Base-by-base conservation (phyloP, 2,113 vertebrate genomes). In the Colinus virginianus region DNA sequence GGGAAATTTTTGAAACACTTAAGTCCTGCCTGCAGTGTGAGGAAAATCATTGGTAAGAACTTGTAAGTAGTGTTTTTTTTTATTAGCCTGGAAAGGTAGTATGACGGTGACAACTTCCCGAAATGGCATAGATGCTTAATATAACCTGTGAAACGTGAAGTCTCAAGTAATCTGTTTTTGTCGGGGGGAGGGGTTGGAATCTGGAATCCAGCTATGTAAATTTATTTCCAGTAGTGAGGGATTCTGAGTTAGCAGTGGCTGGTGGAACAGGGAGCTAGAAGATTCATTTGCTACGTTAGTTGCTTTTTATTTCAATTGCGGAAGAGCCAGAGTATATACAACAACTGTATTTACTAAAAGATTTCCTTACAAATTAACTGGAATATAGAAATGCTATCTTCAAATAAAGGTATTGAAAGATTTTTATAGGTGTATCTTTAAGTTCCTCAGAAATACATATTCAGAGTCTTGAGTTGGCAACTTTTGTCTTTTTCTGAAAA, bases 61-160 rank as follows among this genome's bases (percentile, higher is more conserved):
- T 86, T 94, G 8, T 58, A 28, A 88, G 61, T 23, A 71, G 40
- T 71, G 0, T 38, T 7, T 32, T 66, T 40, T 86, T 87, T 87
- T 1, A 53, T 78, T 58, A 76, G n/a, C 36, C 15, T 84, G 11
- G 36, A 62, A 76, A 62, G 43, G 28, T 61, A 43, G 17, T 56
- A 17, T 82, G 67, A 69, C 43, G 78, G 21, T 22, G 84, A 80
- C 68, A 63, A 82, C 78, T 91, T 94, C 49, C 75, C 82, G 82
- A 89, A 94, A 74, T 92, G 58, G n/a, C 38, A 49, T 22, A 67
- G 49, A 17, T 90, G 5, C 20, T 22, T 74, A 74, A 59, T 85
- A 67, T 69, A 90, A 77, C 34, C 28, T 72, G 19, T 87, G 63
- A 59, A 83, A 34, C 9, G 9, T 70, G 28, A 85, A 74, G 32